Evolutionary conservation across 1,140 invertebrate genomes (phyloP), one percentile per base, ranked within the genome.

Genomic region (Drosophila punjabiensis): DNA sequence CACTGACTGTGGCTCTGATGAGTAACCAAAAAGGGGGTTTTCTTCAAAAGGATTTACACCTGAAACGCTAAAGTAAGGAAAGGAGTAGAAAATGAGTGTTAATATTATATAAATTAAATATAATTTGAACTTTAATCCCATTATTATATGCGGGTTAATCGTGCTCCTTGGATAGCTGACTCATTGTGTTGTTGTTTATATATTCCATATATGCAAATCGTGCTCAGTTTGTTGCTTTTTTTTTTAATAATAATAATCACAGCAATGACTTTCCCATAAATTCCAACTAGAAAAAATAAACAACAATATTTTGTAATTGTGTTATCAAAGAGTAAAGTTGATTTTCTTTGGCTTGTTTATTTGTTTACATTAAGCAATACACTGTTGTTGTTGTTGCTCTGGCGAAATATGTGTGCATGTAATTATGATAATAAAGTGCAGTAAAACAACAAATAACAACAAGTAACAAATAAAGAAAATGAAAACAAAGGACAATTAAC

Each of bases 381-480:
- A 1, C 14, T 37, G 41, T 55, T 39, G 13, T 24, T 45, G 24
- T 48, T 68, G 56, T 69, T 68, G 30, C 43, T 41, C 63, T 16
- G 18, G 20, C 30, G 11, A 62, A 67, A 62, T 62, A 39, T 58
- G 55, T 39, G 35, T 39, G 50, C 41, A 24, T 75, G 32, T 74
- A 74, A 74, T 75, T 75, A 75, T 75, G 69, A 74, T 75, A 75
- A 75, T 62, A 50, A 74, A 74, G 43, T 73, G 56, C 55, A 71
- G 53, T 73, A 18, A 50, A 70, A 70, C 30, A 58, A 24, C 35
- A 58, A 58, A 58, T 39, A 39, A 56, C 18, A 48, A 33, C 24
- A 32, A 28, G 9, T 33, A 32, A 24, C 24, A 69, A 74, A 60
- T 53, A 74, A 52, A 37, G 47, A 32, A 43, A 61, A 32, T 14